Evolutionary conservation across 2,113 vertebrate species (phyloP).

Genomic region (Pachycephala philippinensis): DNA sequence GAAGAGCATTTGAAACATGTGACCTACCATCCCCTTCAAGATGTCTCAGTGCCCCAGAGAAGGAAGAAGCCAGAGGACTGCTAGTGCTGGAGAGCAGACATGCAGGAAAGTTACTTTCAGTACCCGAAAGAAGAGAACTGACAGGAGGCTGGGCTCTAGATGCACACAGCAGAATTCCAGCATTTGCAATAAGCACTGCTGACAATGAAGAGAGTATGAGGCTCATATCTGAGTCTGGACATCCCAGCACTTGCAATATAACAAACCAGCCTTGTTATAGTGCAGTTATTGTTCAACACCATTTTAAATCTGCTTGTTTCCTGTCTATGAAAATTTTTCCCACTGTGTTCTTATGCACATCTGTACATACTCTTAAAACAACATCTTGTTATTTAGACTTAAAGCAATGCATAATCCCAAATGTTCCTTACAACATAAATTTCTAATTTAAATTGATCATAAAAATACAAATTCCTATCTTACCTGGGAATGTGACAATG

Average conservation of each 20-base stretch:
- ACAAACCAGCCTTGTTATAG: background rate
- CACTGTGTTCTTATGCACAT: background rate
- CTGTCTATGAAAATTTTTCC: background rate
- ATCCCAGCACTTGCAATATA: background rate
- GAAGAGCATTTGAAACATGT: background rate
- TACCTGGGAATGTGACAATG: conserved; percentile 75
- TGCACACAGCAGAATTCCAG: background rate
- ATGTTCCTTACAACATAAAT: background rate
- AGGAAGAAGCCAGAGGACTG: background rate
- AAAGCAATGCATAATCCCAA: background rate
- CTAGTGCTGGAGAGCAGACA: background rate
- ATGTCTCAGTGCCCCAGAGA: background rate
- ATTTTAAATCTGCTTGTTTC: background rate
- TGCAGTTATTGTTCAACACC: background rate
- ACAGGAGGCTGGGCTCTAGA: background rate
- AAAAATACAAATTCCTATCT: background rate
- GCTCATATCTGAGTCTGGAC: background rate
- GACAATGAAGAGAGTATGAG: background rate
- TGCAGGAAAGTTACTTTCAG: background rate
- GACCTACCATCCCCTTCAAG: background rate
- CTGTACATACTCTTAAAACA: background rate
- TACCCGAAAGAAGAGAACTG: background rate
- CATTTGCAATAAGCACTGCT: background rate
- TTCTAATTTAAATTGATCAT: background rate
- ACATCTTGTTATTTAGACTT: background rate